These are phyloP conservation scores for Dendroctonus valens DNA, from an alignment of 1,140 invertebrate genomes.

Conservation along the genomic window DNA sequence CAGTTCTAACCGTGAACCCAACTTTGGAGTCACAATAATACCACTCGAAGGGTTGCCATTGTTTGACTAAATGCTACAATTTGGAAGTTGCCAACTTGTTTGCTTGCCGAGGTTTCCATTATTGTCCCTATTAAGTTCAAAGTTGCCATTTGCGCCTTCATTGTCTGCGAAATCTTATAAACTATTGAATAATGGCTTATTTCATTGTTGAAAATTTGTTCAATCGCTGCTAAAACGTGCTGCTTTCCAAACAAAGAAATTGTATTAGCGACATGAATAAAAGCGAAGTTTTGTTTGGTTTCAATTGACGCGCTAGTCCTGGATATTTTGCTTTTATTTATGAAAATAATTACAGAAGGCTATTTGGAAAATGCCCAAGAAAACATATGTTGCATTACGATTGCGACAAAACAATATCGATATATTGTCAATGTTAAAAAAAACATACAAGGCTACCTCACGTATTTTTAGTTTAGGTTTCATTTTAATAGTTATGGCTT, in stretches of 20 bases:
- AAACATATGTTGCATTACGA: no score
- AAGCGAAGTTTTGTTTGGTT: constrained; percentile 18
- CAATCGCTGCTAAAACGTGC: constrained; percentile 22
- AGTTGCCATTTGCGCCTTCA: constrained; percentile 48
- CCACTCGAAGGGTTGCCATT: constrained; percentile 46
- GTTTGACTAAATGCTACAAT: constrained; percentile 52
- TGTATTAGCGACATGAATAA: constrained; percentile 17
- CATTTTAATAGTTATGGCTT: no score
- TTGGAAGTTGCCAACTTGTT: constrained; percentile 51
- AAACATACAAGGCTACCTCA: no score
- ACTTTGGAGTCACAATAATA: constrained; percentile 43
- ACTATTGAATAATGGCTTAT: constrained; percentile 46
- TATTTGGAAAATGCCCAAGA: no score
- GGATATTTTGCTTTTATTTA: background rate
- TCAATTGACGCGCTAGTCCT: constrained; percentile 10
- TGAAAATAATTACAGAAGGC: no score
- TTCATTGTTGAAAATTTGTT: constrained; percentile 37
- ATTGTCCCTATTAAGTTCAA: constrained; percentile 47
- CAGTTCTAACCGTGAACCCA: constrained; percentile 35
- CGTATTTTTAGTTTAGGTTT: no score
- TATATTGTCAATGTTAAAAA: no score
- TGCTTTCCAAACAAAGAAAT: constrained; percentile 28
- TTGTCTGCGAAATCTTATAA: constrained; percentile 46
- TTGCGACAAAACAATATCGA: no score
- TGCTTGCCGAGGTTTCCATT: constrained; percentile 49